phyloP scores from a whole-genome alignment of 1,140 invertebrate species.

The Trinorchestia longiramus region DNA sequence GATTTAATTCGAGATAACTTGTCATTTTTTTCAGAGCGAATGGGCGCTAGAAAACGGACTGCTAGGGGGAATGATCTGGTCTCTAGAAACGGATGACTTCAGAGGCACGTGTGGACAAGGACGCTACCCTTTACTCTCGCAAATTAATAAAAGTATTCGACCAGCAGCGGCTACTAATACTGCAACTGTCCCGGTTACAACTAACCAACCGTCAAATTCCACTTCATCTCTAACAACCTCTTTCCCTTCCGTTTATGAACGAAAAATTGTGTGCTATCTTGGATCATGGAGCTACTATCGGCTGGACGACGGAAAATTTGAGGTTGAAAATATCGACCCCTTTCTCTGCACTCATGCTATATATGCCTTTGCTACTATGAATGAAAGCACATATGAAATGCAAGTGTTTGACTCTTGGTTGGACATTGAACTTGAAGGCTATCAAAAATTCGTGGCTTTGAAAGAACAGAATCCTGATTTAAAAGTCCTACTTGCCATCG shows the following conservation, averaged over 20 bases:
- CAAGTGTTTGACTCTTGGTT: slow-evolving; percentile 38
- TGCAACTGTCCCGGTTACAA: not conserved
- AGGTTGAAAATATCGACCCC: slow-evolving; percentile 70
- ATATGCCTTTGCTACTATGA: slow-evolving; percentile 73
- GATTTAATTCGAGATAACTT: not conserved
- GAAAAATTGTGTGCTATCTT: slow-evolving; percentile 77
- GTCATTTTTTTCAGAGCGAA: not conserved
- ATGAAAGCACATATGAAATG: slow-evolving; percentile 76
- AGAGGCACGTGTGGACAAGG: slow-evolving; percentile 17
- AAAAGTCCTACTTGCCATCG: slow-evolving; percentile 71
- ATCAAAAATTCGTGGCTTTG: not conserved
- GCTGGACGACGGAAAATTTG: slow-evolving; percentile 60
- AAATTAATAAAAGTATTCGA: slow-evolving; percentile 17
- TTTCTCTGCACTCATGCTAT: slow-evolving; percentile 72
- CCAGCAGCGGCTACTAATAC: not conserved
- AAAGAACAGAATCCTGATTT: slow-evolving; percentile 27
- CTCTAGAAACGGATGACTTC: slow-evolving; percentile 22
- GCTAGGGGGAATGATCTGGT: slow-evolving; percentile 39
- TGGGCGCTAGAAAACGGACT: slow-evolving; percentile 17
- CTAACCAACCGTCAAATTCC: not conserved
- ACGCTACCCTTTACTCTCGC: not conserved
- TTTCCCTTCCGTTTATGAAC: not conserved
- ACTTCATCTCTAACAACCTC: not conserved
- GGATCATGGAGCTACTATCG: slow-evolving; percentile 78
- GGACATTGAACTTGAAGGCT: not conserved